Conservation (phyloP, 2,888 invertebrate species). For the Bedellia somnulentella region DNA sequence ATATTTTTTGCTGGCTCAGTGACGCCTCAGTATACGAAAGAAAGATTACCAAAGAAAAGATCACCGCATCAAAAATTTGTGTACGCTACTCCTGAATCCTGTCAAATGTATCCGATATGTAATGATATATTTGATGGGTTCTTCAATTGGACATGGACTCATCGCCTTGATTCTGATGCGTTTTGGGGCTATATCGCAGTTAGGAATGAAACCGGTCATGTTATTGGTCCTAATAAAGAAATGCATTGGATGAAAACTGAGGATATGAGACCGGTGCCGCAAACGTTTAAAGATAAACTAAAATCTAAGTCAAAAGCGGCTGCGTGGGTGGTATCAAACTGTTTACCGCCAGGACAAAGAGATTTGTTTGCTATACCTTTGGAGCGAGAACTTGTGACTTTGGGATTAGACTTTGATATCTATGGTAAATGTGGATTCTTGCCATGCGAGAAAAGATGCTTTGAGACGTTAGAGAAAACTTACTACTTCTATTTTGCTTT, state of each 20-base stretch:
- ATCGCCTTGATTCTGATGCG: conserved; percentile 26
- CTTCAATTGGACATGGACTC: too few species aligned
- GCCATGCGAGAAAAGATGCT: conserved; percentile 13
- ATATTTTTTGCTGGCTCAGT: conserved; percentile 38
- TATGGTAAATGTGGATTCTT: conserved; percentile 22
- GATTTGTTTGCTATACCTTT: conserved; percentile 14
- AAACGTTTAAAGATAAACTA: conserved; percentile 14
- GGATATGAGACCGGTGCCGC: conserved; percentile 20
- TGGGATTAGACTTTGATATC: conserved; percentile 18
- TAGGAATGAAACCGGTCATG: conserved; percentile 15
- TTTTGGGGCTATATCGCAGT: conserved; percentile 23
- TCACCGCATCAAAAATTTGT: conserved; percentile 35
- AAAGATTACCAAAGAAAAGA: conserved; percentile 22
- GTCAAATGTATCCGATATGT: conserved; percentile 36
- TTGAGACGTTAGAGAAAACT: conserved; percentile 16
- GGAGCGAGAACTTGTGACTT: conserved; percentile 13
- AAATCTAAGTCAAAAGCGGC: conserved; percentile 19
- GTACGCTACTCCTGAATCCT: conserved; percentile 39
- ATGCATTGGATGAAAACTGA: conserved; percentile 20
- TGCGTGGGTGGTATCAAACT: conserved; percentile 25
- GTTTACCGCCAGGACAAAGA: conserved; percentile 15
- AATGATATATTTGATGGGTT: conserved; percentile 24
- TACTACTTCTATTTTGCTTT: conserved; percentile 31
- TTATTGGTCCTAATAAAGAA: conserved; percentile 20
- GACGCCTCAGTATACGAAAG: conserved; percentile 9